Evolutionary conservation across 2,797 vertebrate genomes (phyloP), one percentile per base, ranked within the genome.

Genomic region (Pelochelys cantorii): DNA sequence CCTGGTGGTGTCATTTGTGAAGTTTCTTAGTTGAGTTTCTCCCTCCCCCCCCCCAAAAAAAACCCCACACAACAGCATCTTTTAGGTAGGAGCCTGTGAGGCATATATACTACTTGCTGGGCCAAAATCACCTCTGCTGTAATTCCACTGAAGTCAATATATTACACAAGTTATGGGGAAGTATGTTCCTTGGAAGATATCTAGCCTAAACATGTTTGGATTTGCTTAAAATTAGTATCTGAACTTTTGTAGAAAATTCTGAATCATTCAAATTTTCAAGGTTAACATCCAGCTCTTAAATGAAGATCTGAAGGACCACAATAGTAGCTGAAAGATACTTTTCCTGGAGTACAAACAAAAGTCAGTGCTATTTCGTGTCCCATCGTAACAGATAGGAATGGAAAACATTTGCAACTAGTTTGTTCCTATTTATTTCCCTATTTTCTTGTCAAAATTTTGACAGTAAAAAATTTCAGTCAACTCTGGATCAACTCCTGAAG

Each of bases 141-240:
- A 96, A 88, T 95, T 95, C 95, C 2, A 0, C 93, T 97, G 95
- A 96, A 97, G 90, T 96, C 93, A 96, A 92, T 97, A 95, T 97
- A 97, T 97, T 95, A 97, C 95, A 90, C 93, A 96, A 97, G 95
- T 96, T 94, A 96, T 96, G 95, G 88, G 92, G 91, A 96, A 96
- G 94, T 90, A 93, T 82, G 87, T 53, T 96, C 95, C 95, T 93
- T 89, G 94, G 59, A 92, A 95, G 90, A 95, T 95, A 96, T 94
- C 89, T 90, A 96, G 91, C 95, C 96, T 94, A 68, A 31, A 90
- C 95, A 75, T 93, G 94, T 87, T 95, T 94, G 88, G 88, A 96
- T 96, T 89, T 95, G 84, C 87, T 92, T 97, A 96, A 94, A 92
- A 84, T 96, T 96, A 96, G 78, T 15, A 0, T 95, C 80, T 96